phyloP scores from a whole-genome alignment of 2,113 vertebrate genomes.

The Pungitius pungitius region DNA sequence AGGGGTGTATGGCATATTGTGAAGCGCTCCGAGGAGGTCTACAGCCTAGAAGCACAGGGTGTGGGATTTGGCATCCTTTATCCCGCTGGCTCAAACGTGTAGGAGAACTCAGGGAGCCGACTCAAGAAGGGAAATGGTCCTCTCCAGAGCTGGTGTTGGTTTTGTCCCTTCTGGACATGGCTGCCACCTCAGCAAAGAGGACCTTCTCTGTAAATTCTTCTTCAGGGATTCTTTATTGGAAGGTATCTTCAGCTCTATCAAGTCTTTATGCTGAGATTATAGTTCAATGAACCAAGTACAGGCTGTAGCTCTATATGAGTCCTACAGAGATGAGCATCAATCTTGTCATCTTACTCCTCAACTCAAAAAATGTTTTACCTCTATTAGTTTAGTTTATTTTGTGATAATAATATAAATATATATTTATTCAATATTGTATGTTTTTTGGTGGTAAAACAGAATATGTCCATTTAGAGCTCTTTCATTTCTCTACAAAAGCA shows the following conservation, averaged over 20 bases:
- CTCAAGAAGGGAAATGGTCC: background rate
- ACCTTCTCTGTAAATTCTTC: background rate
- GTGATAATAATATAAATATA: too few relatives aligned
- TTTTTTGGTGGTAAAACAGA: constrained; percentile 22
- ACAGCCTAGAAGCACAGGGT: background rate
- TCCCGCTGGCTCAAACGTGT: background rate
- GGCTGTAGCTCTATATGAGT: background rate
- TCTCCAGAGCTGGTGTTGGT: background rate
- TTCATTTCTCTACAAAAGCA: constrained; percentile 20
- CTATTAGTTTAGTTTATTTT: background rate
- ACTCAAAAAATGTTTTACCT: background rate
- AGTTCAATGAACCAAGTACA: background rate
- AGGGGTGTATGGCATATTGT: background rate
- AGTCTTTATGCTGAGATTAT: background rate
- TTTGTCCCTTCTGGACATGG: background rate
- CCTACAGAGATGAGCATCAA: background rate
- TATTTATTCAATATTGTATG: background rate
- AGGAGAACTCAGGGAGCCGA: background rate
- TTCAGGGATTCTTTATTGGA: background rate
- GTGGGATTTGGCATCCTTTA: background rate
- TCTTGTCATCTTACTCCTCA: background rate
- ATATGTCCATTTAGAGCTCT: constrained; percentile 19
- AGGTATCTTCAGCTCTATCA: background rate
- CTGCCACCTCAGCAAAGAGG: background rate
- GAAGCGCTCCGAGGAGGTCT: too few relatives aligned